Evolutionary conservation across 2,113 vertebrate species (phyloP).

Genomic region (Oreamnos americanus): DNA sequence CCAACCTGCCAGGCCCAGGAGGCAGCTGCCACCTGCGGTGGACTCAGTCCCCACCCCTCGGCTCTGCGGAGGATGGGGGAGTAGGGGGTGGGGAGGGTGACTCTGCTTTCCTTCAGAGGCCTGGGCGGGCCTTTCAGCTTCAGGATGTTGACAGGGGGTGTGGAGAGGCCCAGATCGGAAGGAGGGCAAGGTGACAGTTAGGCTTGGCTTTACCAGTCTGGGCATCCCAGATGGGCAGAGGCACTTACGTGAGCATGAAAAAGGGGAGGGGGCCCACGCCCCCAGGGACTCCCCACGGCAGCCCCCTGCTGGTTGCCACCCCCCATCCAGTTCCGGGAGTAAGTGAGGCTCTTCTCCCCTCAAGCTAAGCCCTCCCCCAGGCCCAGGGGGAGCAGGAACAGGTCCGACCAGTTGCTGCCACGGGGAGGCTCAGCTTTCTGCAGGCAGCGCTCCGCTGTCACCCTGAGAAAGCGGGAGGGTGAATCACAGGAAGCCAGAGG

Average conservation of each 20-base stretch:
- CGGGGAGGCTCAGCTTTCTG: conserved; percentile 56
- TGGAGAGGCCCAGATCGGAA: neutral
- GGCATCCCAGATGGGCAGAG: neutral
- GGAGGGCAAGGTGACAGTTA: neutral
- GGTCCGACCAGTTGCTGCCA: conserved; percentile 69
- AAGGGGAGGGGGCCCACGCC: neutral
- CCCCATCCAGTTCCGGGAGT: neutral
- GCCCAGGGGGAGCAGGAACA: conserved; percentile 52
- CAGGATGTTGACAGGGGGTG: neutral
- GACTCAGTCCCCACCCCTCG: neutral
- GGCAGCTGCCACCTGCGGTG: neutral
- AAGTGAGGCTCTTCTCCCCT: neutral
- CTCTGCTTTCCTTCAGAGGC: neutral
- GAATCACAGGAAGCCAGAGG: neutral
- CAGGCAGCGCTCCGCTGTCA: neutral
- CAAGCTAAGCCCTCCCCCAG: conserved; percentile 42
- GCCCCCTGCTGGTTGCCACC: neutral
- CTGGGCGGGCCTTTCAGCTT: neutral
- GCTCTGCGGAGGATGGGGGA: neutral
- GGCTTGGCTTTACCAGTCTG: neutral
- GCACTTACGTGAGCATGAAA: neutral
- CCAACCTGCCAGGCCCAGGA: neutral
- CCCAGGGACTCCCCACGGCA: neutral
- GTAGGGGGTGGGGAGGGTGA: neutral
- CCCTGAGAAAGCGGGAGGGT: neutral